Base-by-base conservation (phyloP, 2,113 vertebrate species). In the Halichoerus grypus region DNA sequence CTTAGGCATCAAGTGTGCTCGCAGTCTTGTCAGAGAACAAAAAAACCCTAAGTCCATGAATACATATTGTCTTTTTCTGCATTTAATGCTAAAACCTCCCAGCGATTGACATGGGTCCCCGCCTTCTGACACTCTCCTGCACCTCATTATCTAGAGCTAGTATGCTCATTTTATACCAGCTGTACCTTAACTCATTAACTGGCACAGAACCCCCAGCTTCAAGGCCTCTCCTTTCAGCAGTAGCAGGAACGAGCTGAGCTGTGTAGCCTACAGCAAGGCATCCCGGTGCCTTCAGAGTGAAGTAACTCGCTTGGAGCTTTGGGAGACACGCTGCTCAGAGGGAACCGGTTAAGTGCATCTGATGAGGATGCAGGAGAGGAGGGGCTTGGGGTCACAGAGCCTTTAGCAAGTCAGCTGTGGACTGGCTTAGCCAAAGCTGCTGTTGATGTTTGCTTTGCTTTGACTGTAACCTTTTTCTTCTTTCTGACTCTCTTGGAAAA, bases 21-120 rank as follows among this genome's bases (percentile, higher is more conserved):
- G 89, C 39, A 86, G 69, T n/a, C 24, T 67, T 92, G 18, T 93
- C 71, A 92, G n/a, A 89, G 14, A 94, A 82, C 10, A 42, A 79
- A 81, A 86, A 86, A 4, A 8, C 1, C 0, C 3, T 39, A 81
- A 63, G 57, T 81, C 67, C 42, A 69, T 49, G 36, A 71, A 76
- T 63, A 51, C 42, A 63, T 33, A 14, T 18, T 63, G 13, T 53
- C 28, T 39, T 57, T 90, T 89, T 90, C 22, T 46, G 24, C 6
- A 59, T 3, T 96, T 22, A 72, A 31, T 72, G 33, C 69, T 95
- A 7, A 77, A 93, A 36, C 18, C 61, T 81, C 12, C 36, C 26
- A 49, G 57, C 51, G 57, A 49, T 19, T 76, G 83, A 21, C 61
- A 5, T 13, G 5, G 49, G 16, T 61, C 15, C 13, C 24, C 1